These are phyloP conservation scores for Pogonomyrmex barbatus DNA, from an alignment of 1,140 invertebrate species.

Conservation along the genomic window DNA sequence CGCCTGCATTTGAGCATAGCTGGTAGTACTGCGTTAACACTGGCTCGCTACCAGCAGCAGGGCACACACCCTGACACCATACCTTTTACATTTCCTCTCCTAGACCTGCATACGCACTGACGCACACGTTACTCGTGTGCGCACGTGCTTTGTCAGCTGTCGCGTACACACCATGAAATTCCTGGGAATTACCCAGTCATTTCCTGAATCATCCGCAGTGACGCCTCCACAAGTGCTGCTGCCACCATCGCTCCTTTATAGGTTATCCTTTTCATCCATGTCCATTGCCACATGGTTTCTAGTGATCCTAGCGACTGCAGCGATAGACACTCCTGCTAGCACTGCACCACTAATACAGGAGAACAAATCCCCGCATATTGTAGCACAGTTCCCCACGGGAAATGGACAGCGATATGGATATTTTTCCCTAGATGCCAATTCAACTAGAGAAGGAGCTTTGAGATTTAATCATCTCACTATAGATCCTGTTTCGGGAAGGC, in stretches of 20 bases:
- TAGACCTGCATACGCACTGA: slow-evolving; percentile 72
- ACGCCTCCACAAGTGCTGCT: slow-evolving; percentile 50
- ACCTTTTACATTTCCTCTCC: slow-evolving; percentile 75
- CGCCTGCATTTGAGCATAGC: slow-evolving; percentile 72
- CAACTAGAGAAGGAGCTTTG: slow-evolving; percentile 81
- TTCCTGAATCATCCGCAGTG: slow-evolving; percentile 68
- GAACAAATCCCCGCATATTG: slow-evolving; percentile 76
- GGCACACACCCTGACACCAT: slow-evolving; percentile 62
- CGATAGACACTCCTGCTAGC: slow-evolving; percentile 75
- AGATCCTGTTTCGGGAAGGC: slow-evolving; percentile 87
- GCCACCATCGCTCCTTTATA: slow-evolving; percentile 36
- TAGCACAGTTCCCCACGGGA: slow-evolving; percentile 78
- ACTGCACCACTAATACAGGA: slow-evolving; percentile 67
- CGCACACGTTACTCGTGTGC: slow-evolving; percentile 75
- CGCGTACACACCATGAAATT: slow-evolving; percentile 80
- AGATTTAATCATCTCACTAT: slow-evolving; percentile 88
- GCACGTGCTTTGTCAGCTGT: slow-evolving; percentile 73
- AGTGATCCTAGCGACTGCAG: slow-evolving; percentile 73
- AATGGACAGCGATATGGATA: slow-evolving; percentile 71
- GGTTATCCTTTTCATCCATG: slow-evolving; percentile 70
- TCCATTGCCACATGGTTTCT: slow-evolving; percentile 75
- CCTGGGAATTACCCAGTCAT: slow-evolving; percentile 77
- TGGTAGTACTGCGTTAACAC: slow-evolving; percentile 79
- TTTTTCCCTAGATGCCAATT: slow-evolving; percentile 80
- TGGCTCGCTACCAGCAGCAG: slow-evolving; percentile 77